These are phyloP conservation scores for Poecilia wingei DNA, from an alignment of 2,797 vertebrate species.

Conservation along the genomic window DNA sequence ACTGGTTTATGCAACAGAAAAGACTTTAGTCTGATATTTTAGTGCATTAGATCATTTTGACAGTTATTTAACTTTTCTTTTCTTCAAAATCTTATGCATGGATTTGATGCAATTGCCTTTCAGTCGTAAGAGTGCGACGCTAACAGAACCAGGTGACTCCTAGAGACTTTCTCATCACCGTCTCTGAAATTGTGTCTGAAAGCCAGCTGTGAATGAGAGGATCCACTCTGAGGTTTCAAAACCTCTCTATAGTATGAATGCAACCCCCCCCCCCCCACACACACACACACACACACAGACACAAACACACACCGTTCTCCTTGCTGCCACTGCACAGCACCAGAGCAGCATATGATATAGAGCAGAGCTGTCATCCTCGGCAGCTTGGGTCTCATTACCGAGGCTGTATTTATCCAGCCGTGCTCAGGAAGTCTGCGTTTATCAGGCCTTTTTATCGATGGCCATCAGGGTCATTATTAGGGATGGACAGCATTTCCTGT, in stretches of 20 bases:
- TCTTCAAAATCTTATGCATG: slow-evolving; percentile 3
- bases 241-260: slow-evolving; percentile 15
- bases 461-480: slow-evolving; percentile 74
- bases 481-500: slow-evolving; percentile 80
- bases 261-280: neutral
- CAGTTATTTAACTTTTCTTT: slow-evolving; percentile 8
- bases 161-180: slow-evolving; percentile 56
- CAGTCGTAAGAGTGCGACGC: slow-evolving; percentile 26
- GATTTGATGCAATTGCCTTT: slow-evolving; percentile 38
- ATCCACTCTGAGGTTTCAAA: slow-evolving; percentile 51
- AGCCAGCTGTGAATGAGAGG: slow-evolving; percentile 42
- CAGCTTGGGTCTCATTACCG: slow-evolving; percentile 74
- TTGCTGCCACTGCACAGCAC: slow-evolving; percentile 45
- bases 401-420: slow-evolving; percentile 72
- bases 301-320: neutral
- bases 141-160: slow-evolving; percentile 39
- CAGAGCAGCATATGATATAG: slow-evolving; percentile 72
- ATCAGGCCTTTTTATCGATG: slow-evolving; percentile 85
- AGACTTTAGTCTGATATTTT: neutral
- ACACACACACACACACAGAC: neutral
- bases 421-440: slow-evolving; percentile 78
- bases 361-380: slow-evolving; percentile 75
- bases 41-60: slow-evolving; percentile 5
- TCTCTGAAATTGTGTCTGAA: slow-evolving; percentile 42
- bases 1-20: neutral